Conservation (phyloP, 2,797 vertebrate genomes). For the Gambelia wislizenii region DNA sequence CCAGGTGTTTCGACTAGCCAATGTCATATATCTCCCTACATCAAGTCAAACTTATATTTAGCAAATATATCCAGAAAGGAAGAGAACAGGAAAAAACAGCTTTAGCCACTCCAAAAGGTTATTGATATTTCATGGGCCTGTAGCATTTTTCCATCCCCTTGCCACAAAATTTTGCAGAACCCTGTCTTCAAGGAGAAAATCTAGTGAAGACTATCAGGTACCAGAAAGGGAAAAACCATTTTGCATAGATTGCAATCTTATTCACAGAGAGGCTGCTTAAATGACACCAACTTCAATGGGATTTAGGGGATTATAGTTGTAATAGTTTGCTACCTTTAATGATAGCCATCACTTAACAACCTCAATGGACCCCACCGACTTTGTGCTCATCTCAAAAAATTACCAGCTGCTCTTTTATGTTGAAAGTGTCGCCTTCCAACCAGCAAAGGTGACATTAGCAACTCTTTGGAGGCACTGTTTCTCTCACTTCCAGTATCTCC, state of each 20-base stretch:
- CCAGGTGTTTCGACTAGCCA: too few species aligned
- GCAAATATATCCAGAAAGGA: background rate
- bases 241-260: background rate
- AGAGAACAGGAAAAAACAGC: background rate
- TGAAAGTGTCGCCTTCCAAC: background rate
- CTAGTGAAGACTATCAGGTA: conserved; percentile 27
- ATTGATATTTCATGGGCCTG: too few species aligned
- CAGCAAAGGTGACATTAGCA: conserved; percentile 24
- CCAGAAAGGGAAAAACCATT: background rate
- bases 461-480: background rate
- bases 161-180: background rate
- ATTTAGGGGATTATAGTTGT: background rate
- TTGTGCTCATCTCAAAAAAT: conserved; percentile 10
- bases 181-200: background rate
- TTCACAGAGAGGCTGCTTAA: background rate
- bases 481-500: background rate
- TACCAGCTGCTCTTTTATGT: conserved; percentile 1
- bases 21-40: background rate
- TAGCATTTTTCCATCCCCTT: too few species aligned
- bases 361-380: background rate
- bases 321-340: background rate
- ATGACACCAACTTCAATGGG: background rate
- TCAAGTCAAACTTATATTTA: background rate
- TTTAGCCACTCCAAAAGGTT: too few species aligned
- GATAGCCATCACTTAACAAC: background rate